These are phyloP conservation scores for Mythimna loreyi DNA, from an alignment of 2,888 invertebrate genomes.

Conservation along the genomic window DNA sequence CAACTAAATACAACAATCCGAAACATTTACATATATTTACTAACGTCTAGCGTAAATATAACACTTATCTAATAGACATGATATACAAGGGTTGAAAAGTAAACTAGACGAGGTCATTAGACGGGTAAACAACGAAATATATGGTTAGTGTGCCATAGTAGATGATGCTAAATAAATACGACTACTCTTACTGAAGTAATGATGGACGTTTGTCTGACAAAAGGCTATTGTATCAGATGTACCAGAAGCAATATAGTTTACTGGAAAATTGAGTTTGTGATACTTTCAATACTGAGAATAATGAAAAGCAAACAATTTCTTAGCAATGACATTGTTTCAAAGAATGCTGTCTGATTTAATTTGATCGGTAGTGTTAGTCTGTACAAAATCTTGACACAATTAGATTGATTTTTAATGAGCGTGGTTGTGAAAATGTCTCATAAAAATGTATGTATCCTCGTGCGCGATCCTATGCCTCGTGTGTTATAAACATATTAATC, in stretches of 20 bases:
- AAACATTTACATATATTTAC: constrained; percentile 16
- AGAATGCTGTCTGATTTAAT: not conserved
- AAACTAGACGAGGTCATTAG: constrained; percentile 33
- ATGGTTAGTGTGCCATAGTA: not conserved
- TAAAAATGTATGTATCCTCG: not conserved
- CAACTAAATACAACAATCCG: too few species aligned
- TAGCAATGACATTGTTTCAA: constrained; percentile 1
- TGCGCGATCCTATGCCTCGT: not conserved
- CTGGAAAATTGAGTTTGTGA: not conserved
- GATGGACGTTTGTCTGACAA: not conserved
- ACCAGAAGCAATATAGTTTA: not conserved
- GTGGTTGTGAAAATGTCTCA: not conserved
- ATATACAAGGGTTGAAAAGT: constrained; percentile 13
- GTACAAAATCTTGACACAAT: not conserved
- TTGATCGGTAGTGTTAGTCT: not conserved
- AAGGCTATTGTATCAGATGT: not conserved
- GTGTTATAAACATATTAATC: not conserved
- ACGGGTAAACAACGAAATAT: constrained; percentile 17
- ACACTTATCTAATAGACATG: constrained; percentile 36
- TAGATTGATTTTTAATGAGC: not conserved
- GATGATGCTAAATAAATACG: not conserved
- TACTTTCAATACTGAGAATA: constrained; percentile 2
- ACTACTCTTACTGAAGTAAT: not conserved
- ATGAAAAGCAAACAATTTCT: constrained; percentile 3
- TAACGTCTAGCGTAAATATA: constrained; percentile 15